These are phyloP conservation scores for Apis florea DNA, from an alignment of 1,140 invertebrate genomes.

Conservation along the genomic window DNA sequence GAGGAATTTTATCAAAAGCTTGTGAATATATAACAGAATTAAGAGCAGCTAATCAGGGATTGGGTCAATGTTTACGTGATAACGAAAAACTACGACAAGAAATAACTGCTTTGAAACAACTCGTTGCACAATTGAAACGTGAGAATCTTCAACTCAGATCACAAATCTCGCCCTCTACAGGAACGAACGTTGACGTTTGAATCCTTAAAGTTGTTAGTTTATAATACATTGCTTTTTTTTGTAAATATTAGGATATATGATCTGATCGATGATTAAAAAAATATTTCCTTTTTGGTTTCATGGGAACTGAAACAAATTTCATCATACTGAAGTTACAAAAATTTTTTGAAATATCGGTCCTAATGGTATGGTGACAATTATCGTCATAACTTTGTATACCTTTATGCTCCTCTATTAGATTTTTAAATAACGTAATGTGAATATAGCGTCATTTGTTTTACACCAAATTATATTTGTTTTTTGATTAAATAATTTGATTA, in stretches of 20 bases:
- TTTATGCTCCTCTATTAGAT: background rate
- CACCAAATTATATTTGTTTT: background rate
- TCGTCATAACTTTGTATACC: background rate
- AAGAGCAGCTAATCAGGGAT: slow-evolving; percentile 87
- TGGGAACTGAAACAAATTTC: slow-evolving; percentile 7
- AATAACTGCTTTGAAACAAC: slow-evolving; percentile 81
- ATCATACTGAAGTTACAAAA: slow-evolving; percentile 10
- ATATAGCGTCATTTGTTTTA: background rate
- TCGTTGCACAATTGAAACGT: slow-evolving; percentile 83
- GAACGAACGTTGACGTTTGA: slow-evolving; percentile 62
- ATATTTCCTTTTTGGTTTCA: slow-evolving; percentile 37
- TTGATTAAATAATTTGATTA: background rate
- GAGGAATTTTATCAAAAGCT: slow-evolving; percentile 96
- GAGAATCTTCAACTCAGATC: slow-evolving; percentile 83
- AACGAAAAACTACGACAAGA: slow-evolving; percentile 83
- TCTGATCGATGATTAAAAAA: slow-evolving; percentile 5
- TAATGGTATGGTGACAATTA: slow-evolving; percentile 45
- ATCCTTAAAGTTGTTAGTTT: slow-evolving; percentile 63
- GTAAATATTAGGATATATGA: slow-evolving; percentile 63
- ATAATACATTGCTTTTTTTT: slow-evolving; percentile 47
- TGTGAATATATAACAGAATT: slow-evolving; percentile 97
- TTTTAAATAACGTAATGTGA: background rate
- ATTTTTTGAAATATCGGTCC: slow-evolving; percentile 38
- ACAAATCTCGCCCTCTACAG: slow-evolving; percentile 60
- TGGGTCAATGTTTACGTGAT: slow-evolving; percentile 83